Evolutionary conservation across 2,888 invertebrate genomes (phyloP), one percentile per base, ranked within the genome.

Genomic region (Matsumyia berberina): DNA sequence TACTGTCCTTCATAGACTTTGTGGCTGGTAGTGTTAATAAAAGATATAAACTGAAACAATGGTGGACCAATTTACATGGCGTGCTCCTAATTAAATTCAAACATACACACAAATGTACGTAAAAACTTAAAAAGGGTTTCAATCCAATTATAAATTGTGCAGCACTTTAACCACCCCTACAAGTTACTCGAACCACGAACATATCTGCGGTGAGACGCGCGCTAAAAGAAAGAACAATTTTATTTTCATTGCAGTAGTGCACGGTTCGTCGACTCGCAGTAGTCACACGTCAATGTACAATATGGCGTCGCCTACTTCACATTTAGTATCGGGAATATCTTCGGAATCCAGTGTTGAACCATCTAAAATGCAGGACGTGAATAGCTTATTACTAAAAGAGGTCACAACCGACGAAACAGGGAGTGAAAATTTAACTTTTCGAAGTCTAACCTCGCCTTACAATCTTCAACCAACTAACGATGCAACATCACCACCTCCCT

Each of bases 401-500:
- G 0, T 29, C 2, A 37, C 44, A 11, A 35, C 17, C 46, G 60
- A 55, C 3, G 17, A 42, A 33, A 12, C 5, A 24, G 51, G 37
- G 37, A 64, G 49, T 39, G 74, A 80, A 17, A 49, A 44, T 67
- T 29, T 12, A 4, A 8, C 49, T 19, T 62, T 69, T 64, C 67
- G 69, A 33, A 79, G 42, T 35, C 15, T 64, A 3, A 17, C 67
- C 15, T 58, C 79, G 1, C 49, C 79, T 4, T 53, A 33, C 35
- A 74, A 3, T 57, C 67, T 67, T 17, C 79, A 79, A 69, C 37
- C 12, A 37, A 24, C 17, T 5, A 55, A 11, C 31, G 79, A 80
- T 42, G 60, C 79, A 51, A 78, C 79, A 73, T 87, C 88, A 58
- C 87, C 88, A 70, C 87, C 87, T 81, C 89, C 90, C 64, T 87